A percentile compares a stretch with the other conserved stretches of the same genome.
phyloP scores from a whole-genome alignment of 2,113 vertebrate species.

The Leucoraja erinaceus region DNA sequence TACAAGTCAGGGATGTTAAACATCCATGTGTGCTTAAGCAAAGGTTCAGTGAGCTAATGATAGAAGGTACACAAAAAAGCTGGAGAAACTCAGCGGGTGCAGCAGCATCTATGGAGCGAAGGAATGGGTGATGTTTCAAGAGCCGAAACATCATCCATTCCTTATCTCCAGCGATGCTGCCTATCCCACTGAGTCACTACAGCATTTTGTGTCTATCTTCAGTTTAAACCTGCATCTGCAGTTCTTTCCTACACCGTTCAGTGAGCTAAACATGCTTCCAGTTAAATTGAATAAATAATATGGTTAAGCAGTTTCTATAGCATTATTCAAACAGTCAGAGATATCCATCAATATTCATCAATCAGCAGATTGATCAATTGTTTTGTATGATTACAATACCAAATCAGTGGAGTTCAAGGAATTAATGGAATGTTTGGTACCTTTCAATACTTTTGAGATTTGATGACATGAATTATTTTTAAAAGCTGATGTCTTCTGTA shows the following conservation, averaged over 20 bases:
- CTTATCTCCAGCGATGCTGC: too few relatives aligned
- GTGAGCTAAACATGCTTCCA: neutral
- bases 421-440: neutral
- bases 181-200: too few relatives aligned
- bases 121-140: too few relatives aligned
- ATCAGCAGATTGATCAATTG: neutral
- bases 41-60: too few relatives aligned
- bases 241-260: too few relatives aligned
- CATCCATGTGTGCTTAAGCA: neutral
- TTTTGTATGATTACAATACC: neutral
- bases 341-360: neutral
- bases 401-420: neutral
- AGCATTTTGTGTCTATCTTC: too few relatives aligned
- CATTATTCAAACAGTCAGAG: neutral
- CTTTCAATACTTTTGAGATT: neutral
- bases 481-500: slow-evolving; percentile 47
- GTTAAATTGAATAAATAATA: neutral
- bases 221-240: too few relatives aligned
- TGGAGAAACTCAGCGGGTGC: too few relatives aligned
- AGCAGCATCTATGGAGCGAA: too few relatives aligned
- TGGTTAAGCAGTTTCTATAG: neutral
- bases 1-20: neutral
- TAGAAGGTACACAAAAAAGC: too few relatives aligned
- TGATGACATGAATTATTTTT: neutral
- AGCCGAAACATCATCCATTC: too few relatives aligned